Evolutionary conservation across 2,888 invertebrate genomes (phyloP).

Genomic region (Apamea anceps): DNA sequence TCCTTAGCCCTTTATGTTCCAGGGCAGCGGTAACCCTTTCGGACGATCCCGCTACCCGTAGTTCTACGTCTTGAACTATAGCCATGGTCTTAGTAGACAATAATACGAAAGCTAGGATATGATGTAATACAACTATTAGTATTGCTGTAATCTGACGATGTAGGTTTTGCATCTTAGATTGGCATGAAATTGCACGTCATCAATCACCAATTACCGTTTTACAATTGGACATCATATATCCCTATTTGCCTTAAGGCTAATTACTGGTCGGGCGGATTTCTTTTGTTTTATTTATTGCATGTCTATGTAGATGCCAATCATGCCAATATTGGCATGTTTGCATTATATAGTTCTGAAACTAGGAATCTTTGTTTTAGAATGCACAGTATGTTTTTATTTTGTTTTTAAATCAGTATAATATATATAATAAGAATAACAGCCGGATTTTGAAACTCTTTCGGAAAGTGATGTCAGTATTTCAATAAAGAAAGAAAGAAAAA

Average conservation of each 20-base stretch:
- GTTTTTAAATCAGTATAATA: neutral
- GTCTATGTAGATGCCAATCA: neutral
- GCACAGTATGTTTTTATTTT: no score
- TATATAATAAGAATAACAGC: neutral
- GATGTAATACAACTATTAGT: neutral
- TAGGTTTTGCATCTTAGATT: slow-evolving; percentile 2
- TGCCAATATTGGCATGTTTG: no score
- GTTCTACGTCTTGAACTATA: neutral
- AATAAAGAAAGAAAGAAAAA: neutral
- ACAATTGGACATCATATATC: slow-evolving; percentile 15
- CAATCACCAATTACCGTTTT: slow-evolving; percentile 10
- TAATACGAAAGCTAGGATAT: neutral
- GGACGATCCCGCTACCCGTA: neutral
- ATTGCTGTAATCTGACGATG: neutral
- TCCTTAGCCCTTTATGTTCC: no score
- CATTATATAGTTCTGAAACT: neutral
- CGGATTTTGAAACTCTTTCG: neutral
- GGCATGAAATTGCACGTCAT: slow-evolving; percentile 21
- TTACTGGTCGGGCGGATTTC: neutral
- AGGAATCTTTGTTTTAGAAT: neutral
- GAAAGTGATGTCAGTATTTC: neutral
- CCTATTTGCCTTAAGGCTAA: neutral
- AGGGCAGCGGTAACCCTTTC: no score
- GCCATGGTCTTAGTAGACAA: neutral
- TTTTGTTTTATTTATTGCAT: neutral